These are phyloP conservation scores for Heterodera carotae DNA, from an alignment of 1,140 invertebrate genomes.

Conservation along the genomic window DNA sequence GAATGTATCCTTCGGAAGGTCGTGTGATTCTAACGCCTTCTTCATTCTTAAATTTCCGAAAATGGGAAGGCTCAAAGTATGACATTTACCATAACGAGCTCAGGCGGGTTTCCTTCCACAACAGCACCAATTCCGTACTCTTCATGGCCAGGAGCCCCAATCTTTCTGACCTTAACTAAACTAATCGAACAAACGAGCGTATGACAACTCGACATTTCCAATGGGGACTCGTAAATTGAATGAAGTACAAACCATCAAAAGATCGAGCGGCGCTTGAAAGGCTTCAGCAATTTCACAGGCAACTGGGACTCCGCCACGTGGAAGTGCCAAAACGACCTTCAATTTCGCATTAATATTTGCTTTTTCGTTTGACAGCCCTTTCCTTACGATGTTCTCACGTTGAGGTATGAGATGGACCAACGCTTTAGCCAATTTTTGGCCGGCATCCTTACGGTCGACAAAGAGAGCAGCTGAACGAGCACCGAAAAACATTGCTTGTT, in stretches of 20 bases:
- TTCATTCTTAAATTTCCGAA: conserved; percentile 5
- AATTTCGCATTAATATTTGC: too few species aligned
- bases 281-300: conserved; percentile 33
- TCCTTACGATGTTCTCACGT: conserved; percentile 14
- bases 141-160: conserved; percentile 34
- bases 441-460: conserved; percentile 25
- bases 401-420: conserved; percentile 6
- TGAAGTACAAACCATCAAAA: conserved; percentile 28
- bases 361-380: background rate
- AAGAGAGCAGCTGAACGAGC: conserved; percentile 15
- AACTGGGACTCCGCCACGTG: conserved; percentile 28
- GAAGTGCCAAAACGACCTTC: conserved; percentile 33
- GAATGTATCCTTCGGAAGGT: conserved; percentile 14
- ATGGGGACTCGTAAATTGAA: too few species aligned
- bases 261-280: conserved; percentile 23
- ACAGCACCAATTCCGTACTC: conserved; percentile 35
- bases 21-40: conserved; percentile 7
- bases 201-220: background rate
- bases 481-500: conserved; percentile 21
- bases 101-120: conserved; percentile 28
- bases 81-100: conserved; percentile 14
- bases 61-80: too few species aligned
- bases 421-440: conserved; percentile 27
- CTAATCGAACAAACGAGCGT: background rate
- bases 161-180: conserved; percentile 21